Percentiles rank a stretch among this genome's conserved stretches.
Conservation (phyloP, 2,888 invertebrate species). For the Yponomeuta plumbellus region DNA sequence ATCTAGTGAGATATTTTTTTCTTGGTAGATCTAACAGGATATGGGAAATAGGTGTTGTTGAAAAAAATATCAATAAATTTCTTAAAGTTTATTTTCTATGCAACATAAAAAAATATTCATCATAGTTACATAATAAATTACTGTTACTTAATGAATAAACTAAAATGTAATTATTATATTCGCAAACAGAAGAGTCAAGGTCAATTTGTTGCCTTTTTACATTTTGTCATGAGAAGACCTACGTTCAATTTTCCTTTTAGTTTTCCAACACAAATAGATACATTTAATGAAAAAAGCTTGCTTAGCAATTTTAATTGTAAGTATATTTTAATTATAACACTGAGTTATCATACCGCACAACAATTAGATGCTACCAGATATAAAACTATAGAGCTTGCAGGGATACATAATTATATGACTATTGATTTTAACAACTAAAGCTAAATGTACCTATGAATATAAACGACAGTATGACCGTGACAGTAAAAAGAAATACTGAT, state of each 20-base stretch:
- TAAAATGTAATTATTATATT: slow-evolving; percentile 63
- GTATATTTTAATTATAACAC: slow-evolving; percentile 38
- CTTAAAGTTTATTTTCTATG: slow-evolving; percentile 77
- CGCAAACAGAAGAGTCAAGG: slow-evolving; percentile 43
- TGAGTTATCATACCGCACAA: slow-evolving; percentile 37
- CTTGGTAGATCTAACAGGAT: too few species aligned
- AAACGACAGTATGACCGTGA: background rate
- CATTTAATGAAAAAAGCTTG: slow-evolving; percentile 46
- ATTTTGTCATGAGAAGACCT: slow-evolving; percentile 48
- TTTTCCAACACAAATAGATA: slow-evolving; percentile 42
- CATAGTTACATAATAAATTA: slow-evolving; percentile 75
- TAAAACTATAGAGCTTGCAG: slow-evolving; percentile 14
- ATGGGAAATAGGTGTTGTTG: too few species aligned
- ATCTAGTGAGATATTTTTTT: too few species aligned
- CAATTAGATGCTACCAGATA: slow-evolving; percentile 43
- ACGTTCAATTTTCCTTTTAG: slow-evolving; percentile 21
- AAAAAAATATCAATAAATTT: slow-evolving; percentile 40
- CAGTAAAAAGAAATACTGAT: background rate
- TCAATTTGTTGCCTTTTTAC: slow-evolving; percentile 25
- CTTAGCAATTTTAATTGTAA: slow-evolving; percentile 35
- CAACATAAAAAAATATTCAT: slow-evolving; percentile 78
- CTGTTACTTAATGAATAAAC: slow-evolving; percentile 69
- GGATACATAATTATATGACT: slow-evolving; percentile 16
- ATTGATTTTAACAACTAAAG: slow-evolving; percentile 16
- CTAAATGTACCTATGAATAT: slow-evolving; percentile 11